Evolutionary conservation across 2,113 vertebrate genomes (phyloP), one percentile per base, ranked within the genome.

Genomic region (Anarhynchus alexandrinus): DNA sequence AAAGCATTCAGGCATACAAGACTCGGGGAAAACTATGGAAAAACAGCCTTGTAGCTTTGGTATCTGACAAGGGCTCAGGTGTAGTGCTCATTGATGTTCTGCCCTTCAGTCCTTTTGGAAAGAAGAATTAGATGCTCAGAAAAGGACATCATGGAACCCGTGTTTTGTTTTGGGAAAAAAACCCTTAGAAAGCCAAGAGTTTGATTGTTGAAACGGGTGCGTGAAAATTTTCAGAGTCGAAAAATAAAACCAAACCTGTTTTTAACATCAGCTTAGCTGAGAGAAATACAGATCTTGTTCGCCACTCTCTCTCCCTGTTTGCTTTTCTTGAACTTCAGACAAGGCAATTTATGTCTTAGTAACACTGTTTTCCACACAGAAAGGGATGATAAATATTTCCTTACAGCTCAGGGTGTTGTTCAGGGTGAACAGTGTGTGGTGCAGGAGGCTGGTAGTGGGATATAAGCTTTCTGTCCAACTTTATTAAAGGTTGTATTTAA

Each of bases 401-500:
- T 74, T 65, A 20, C 59, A 64, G 9, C 19, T 38, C 38, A 4
- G 38, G 40, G 30, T 27, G 77, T 4, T 81, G 92, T 58, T 77
- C 43, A 49, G 55, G 12, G 36, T 64, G 29, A 42, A 15, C 34
- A 42, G 40, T 11, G 27, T 34, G 67, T 62, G 64, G 15, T 54
- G 45, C 58, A 30, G 36, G 59, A 84, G 89, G 12, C 77, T 83
- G 64, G 30, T n/a, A 52, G 34, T 6, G 62, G 64, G 34, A 10
- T 40, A 51, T 15, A 62, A 88, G n/a, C 66, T 74, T 65, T 59
- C 62, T 83, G 62, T 61, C 58, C 80, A 70, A 72, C n/a, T 88
- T 88, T 30, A 73, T 77, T 94, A 65, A 86, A 92, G 16, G 79
- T 93, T 85, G 18, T 30, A 19, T 93, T 92, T 89, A 82, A 72